Conservation (phyloP, 2,888 invertebrate genomes). For the Toxonevra muliebris region DNA sequence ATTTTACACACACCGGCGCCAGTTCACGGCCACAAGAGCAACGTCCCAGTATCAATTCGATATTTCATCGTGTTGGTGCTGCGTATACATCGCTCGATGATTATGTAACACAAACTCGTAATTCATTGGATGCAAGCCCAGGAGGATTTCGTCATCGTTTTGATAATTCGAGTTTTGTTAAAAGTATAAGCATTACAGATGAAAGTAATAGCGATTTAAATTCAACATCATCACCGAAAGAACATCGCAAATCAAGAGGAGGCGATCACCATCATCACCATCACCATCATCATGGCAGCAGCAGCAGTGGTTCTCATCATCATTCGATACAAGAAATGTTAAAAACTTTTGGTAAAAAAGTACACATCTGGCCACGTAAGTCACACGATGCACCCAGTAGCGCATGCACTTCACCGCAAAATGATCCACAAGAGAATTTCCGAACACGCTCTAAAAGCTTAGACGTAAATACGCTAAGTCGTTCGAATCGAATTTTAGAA, state of each 20-base stretch:
- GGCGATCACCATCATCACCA: constrained; percentile 42
- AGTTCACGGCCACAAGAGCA: constrained; percentile 51
- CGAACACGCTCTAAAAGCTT: constrained; percentile 81
- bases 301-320: constrained; percentile 68
- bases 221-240: constrained; percentile 42
- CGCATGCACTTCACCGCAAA: constrained; percentile 66
- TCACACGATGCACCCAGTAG: constrained; percentile 67
- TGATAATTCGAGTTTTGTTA: constrained; percentile 61
- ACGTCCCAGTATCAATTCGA: constrained; percentile 61
- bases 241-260: constrained; percentile 39
- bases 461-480: constrained; percentile 69
- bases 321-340: constrained; percentile 82
- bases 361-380: constrained; percentile 77
- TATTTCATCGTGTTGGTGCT: constrained; percentile 61
- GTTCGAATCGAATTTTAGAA: constrained; percentile 68
- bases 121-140: constrained; percentile 43
- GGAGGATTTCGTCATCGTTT: constrained; percentile 52
- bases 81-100: constrained; percentile 60
- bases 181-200: constrained; percentile 57
- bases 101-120: constrained; percentile 44
- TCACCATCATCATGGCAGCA: constrained; percentile 68
- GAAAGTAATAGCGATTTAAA: constrained; percentile 30
- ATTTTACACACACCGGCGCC: constrained; percentile 63
- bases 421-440: constrained; percentile 72
- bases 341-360: constrained; percentile 78